Evolutionary conservation across 2,888 invertebrate genomes (phyloP), one percentile per base, ranked within the genome.

Genomic region (Papilio elwesi): DNA sequence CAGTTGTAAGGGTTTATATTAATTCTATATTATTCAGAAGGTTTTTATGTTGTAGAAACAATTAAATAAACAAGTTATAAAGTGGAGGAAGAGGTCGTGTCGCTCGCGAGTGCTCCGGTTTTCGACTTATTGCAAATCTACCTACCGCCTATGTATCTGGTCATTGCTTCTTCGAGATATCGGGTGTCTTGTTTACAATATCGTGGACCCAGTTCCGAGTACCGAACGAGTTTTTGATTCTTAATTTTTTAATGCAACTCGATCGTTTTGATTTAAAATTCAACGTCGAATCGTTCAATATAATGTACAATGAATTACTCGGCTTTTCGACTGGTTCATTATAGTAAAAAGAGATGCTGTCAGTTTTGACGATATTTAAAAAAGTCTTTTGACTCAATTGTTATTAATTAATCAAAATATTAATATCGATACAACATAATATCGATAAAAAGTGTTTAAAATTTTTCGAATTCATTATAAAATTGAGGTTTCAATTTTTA

Each of bases 171-270:
- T 71, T 71, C 62, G 71, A 66, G 64, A 66, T 67, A 71, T 71
- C 66, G 71, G 62, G 71, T 71, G 67, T 71, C 66, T 57, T 71
- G 71, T 71, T 71, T 71, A 71, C 71, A 71, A 67, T 70, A 70
- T 71, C 67, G 67, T 10, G 71, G 43, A 71, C 71, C 53, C 70
- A 55, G n/a, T 70, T 48, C 70, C 64, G 38, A 55, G 70, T 70
- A 65, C 12, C 48, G 49, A 70, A 64, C 64, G 70, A 70, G 70
- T 70, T 70, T 55, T 70, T 70, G 53, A 70, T 53, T 48, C 48
- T 70, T 70, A 70, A 64, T 65, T 70, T 70, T 59, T 70, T 69
- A 69, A 69, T 51, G 38, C 16, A 69, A 62, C 38, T 43, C 52
- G 62, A 62, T 62, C 69, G 62, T 38, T 49, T 48, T 36, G 68